phyloP scores from a whole-genome alignment of 2,113 vertebrate genomes.

The Catharus bicknelli region DNA sequence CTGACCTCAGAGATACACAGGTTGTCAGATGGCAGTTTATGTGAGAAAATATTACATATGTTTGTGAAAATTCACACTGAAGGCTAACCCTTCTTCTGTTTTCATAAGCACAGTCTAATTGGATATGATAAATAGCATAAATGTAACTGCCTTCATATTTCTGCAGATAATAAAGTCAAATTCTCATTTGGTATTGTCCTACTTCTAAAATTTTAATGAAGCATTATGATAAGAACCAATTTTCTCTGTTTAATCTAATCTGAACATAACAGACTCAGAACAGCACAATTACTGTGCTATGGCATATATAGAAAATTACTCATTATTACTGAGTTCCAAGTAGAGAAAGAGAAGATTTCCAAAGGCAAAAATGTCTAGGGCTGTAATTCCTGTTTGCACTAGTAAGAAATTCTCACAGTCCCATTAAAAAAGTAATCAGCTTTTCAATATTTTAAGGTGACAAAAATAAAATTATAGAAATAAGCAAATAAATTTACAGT shows the following conservation, averaged over 20 bases:
- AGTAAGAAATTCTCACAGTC: neutral
- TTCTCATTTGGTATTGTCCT: slow-evolving; percentile 39
- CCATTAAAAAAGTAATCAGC: neutral
- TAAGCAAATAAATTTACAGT: neutral
- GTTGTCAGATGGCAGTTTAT: neutral
- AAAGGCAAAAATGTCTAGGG: neutral
- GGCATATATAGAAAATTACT: neutral
- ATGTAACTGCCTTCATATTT: slow-evolving; percentile 24
- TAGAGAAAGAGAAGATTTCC: slow-evolving; percentile 1
- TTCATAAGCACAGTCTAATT: slow-evolving; percentile 18
- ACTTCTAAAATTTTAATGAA: slow-evolving; percentile 60
- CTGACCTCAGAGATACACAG: neutral
- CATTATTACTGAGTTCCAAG: slow-evolving; percentile 15
- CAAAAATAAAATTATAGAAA: neutral
- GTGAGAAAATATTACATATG: neutral
- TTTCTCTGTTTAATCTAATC: slow-evolving; percentile 59
- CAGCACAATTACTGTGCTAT: neutral
- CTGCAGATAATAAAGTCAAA: slow-evolving; percentile 43
- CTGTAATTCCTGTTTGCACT: neutral
- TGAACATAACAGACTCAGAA: slow-evolving; percentile 23
- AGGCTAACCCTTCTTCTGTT: neutral
- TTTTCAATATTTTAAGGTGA: neutral
- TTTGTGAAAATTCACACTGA: neutral
- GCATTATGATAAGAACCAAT: slow-evolving; percentile 50
- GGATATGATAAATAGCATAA: slow-evolving; percentile 30